Evolutionary conservation across 2,113 vertebrate species (phyloP).

Genomic region (Pachycephala philippinensis): DNA sequence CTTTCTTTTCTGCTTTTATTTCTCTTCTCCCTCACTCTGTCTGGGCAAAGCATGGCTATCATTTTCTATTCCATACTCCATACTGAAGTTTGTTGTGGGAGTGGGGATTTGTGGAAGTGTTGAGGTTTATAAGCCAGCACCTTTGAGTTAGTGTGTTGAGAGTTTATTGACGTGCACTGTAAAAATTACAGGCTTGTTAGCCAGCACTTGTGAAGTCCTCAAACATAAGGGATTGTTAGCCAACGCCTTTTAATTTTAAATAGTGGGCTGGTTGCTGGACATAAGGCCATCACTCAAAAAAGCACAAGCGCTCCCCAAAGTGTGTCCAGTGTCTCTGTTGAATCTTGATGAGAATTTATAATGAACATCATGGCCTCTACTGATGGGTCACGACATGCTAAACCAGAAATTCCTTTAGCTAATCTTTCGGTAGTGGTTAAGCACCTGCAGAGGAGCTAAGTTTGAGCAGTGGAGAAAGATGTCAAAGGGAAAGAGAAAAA

Average conservation of each 20-base stretch:
- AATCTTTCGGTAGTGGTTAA: neutral
- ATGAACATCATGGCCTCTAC: neutral
- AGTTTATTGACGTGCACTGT: neutral
- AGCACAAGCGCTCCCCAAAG: neutral
- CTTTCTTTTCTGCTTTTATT: neutral
- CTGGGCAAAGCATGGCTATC: neutral
- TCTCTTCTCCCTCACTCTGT: neutral
- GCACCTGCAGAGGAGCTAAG: neutral
- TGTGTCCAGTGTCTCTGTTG: neutral
- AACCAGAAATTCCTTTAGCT: neutral
- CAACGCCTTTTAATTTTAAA: neutral
- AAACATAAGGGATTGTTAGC: neutral
- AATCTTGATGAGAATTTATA: neutral
- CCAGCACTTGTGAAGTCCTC: neutral
- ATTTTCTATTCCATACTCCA: neutral
- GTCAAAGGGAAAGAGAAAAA: neutral
- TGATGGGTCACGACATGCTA: neutral
- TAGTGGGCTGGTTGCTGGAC: fast-evolving
- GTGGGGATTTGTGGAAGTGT: neutral
- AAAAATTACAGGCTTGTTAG: neutral
- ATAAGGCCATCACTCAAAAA: neutral
- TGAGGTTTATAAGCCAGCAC: neutral
- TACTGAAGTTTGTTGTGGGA: neutral
- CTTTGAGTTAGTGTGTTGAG: neutral
- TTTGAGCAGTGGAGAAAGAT: neutral